phyloP scores from a whole-genome alignment of 2,888 invertebrate species.

The Meliscaeva auricollis region DNA sequence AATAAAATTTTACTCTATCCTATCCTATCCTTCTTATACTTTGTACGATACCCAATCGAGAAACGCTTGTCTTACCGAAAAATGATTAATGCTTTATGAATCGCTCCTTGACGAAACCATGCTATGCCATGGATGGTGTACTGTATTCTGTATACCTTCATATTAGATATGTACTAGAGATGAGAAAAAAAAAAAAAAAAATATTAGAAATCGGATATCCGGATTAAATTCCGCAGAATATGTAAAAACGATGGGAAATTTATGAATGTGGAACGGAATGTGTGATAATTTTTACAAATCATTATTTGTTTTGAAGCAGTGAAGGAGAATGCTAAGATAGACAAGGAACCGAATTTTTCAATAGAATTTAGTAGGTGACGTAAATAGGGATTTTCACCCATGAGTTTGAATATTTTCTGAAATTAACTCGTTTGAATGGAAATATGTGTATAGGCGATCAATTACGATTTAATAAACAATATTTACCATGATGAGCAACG shows the following conservation, averaged over 20 bases:
- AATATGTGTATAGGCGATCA: neutral
- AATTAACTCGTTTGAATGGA: neutral
- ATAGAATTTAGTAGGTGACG: neutral
- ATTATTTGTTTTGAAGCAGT: slow-evolving; percentile 2
- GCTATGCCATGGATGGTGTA: neutral
- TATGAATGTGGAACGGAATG: slow-evolving; percentile 33
- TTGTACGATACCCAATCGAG: slow-evolving; percentile 13
- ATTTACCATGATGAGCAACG: no score
- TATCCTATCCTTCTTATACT: neutral
- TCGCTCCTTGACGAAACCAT: slow-evolving; percentile 9
- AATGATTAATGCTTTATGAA: slow-evolving; percentile 44
- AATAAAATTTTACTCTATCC: slow-evolving; percentile 34
- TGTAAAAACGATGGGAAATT: slow-evolving; percentile 69
- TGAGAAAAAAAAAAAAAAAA: neutral
- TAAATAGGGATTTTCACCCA: neutral
- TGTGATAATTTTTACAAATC: slow-evolving; percentile 31
- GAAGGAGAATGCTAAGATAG: neutral
- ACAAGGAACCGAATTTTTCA: neutral
- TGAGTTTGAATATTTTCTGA: neutral
- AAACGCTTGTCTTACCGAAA: slow-evolving; percentile 47
- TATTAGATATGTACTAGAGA: neutral
- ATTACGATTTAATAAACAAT: no score
- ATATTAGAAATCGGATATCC: slow-evolving; percentile 77
- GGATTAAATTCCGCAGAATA: slow-evolving; percentile 77
- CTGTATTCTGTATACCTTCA: neutral